Evolutionary conservation across 2,888 invertebrate genomes (phyloP).

Genomic region (Subacronicta megacephala): DNA sequence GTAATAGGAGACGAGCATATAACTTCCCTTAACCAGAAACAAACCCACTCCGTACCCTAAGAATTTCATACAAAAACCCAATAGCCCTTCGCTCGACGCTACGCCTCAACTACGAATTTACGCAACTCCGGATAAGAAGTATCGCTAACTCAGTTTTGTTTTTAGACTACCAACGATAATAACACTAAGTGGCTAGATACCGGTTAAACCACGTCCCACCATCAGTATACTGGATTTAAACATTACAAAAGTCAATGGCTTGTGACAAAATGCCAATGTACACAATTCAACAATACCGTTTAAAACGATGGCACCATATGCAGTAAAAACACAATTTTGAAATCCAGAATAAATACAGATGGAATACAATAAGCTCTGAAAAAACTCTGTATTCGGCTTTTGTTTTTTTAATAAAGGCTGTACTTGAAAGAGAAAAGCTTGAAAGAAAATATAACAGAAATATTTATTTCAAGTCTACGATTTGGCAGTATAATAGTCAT

Average conservation of each 20-base stretch:
- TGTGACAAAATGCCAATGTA: constrained; percentile 13
- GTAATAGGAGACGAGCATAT: too few relatives aligned
- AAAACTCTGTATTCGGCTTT: not conserved
- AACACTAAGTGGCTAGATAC: constrained; percentile 24
- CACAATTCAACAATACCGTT: constrained; percentile 8
- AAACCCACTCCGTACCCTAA: too few relatives aligned
- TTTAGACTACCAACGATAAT: constrained; percentile 26
- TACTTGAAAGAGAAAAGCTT: constrained; percentile 1
- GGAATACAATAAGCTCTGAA: constrained; percentile 13
- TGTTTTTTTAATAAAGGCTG: not conserved
- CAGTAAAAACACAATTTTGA: constrained; percentile 34
- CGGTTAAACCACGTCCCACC: constrained; percentile 27
- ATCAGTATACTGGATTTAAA: constrained; percentile 13
- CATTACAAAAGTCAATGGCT: constrained; percentile 11
- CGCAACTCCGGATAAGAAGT: constrained; percentile 20
- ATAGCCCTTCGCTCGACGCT: too few relatives aligned
- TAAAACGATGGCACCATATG: constrained; percentile 16
- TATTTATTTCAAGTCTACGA: too few relatives aligned
- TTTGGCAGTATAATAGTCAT: too few relatives aligned
- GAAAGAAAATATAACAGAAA: too few relatives aligned
- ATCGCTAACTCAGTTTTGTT: constrained; percentile 19
- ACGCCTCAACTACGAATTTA: constrained; percentile 19
- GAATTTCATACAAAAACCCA: too few relatives aligned
- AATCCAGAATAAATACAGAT: constrained; percentile 2
- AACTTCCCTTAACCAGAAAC: too few relatives aligned